phyloP scores from a whole-genome alignment of 2,888 invertebrate genomes.

The Melieria omissa region DNA sequence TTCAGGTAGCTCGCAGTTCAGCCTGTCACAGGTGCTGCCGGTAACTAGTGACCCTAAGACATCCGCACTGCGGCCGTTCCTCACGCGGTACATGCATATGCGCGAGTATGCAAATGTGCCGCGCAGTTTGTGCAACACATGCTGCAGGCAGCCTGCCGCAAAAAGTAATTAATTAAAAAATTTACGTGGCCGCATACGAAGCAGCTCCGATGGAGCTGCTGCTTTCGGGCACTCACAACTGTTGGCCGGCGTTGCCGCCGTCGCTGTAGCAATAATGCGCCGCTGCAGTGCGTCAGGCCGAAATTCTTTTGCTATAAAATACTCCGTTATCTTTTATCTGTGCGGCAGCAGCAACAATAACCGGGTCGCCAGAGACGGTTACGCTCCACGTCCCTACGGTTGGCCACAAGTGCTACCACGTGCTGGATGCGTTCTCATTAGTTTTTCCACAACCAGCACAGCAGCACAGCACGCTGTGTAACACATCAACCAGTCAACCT shows the following conservation, averaged over 20 bases:
- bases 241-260: too few species aligned
- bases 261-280: neutral
- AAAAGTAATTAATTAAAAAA: constrained; percentile 25
- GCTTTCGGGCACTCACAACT: too few species aligned
- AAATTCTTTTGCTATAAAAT: constrained; percentile 14
- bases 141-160: constrained; percentile 4
- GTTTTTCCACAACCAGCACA: constrained; percentile 12
- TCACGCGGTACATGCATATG: too few species aligned
- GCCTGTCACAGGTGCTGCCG: too few species aligned
- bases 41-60: too few species aligned
- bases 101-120: neutral
- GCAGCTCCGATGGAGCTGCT: too few species aligned
- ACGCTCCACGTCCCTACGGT: too few species aligned
- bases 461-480: neutral
- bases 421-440: constrained; percentile 6
- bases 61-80: too few species aligned
- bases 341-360: constrained; percentile 8
- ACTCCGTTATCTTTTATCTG: constrained; percentile 20
- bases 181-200: constrained; percentile 7
- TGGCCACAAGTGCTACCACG: neutral
- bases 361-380: neutral
- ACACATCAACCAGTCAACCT: neutral
- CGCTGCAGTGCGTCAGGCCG: neutral
- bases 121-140: constrained; percentile 5
- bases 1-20: too few species aligned